Evolutionary conservation across 1,140 invertebrate genomes (phyloP), one percentile per base, ranked within the genome.

Genomic region (Bactericera cockerelli): DNA sequence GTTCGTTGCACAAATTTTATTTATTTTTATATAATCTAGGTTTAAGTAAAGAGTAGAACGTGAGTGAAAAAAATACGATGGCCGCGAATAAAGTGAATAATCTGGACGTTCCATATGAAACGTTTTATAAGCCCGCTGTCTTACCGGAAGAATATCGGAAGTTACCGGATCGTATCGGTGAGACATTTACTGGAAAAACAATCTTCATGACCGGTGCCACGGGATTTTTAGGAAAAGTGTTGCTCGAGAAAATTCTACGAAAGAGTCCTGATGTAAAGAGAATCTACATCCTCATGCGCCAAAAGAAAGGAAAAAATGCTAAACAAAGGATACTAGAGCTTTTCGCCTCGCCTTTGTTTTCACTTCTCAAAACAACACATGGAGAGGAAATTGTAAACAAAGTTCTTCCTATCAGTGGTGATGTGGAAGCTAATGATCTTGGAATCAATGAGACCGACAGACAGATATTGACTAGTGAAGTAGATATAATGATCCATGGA

Each of bases 251-350:
- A 67, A 70, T 87, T 36, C 69, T 86, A 11, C 70, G 83, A 36
- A 77, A 75, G 58, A 74, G 67, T 61, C 38, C 53, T 2, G 54
- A 59, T 16, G 53, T 64, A 14, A 62, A 59, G 33, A 56, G 38
- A 58, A 77, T 95, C 14, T 93, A 87, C 65, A 67, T 92, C 1
- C 72, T 94, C 42, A 78, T 93, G 13, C 73, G 90, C 56, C 78
- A 81, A 25, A 93, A 92, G 69, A 83, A 84, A 63, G 85, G 83
- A 1, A 83, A 87, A 67, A 79, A 82, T 63, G 78, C 86, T 6
- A 77, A 81, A 62, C 75, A 79, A 1, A 75, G 85, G 56, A 71
- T 81, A 19, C 80, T 85, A 36, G 79, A 83, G 66, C 74, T 84
- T 1, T 82, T 84, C 60, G 77, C 77, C 65, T 81, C 79, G 59